Conservation (phyloP, 1,140 invertebrate genomes). For the Pararge aegeria region DNA sequence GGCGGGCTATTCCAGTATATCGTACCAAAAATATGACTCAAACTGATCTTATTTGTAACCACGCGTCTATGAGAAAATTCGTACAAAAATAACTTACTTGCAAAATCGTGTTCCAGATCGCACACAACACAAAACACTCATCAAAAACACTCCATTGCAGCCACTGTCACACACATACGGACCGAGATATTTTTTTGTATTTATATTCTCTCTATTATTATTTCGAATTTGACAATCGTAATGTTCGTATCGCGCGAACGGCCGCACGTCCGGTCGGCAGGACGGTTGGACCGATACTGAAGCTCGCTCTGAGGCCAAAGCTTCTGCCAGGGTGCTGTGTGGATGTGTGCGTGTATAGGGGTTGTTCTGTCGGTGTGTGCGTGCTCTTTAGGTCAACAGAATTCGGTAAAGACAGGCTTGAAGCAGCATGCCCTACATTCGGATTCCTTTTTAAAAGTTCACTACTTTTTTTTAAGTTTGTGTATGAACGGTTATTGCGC, state of each 20-base stretch:
- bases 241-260: neutral
- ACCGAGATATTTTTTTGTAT: neutral
- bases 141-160: constrained; percentile 7
- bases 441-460: constrained; percentile 16
- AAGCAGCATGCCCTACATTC: constrained; percentile 45
- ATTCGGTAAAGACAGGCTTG: constrained; percentile 51
- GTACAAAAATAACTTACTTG: constrained; percentile 11
- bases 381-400: constrained; percentile 52
- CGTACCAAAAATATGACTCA: neutral
- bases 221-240: neutral
- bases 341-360: constrained; percentile 23
- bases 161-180: neutral
- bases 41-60: neutral
- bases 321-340: constrained; percentile 24
- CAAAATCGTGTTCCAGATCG: constrained; percentile 2
- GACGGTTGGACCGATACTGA: constrained; percentile 29
- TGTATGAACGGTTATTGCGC: constrained; percentile 2
- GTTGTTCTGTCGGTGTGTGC: constrained; percentile 31
- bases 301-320: constrained; percentile 11
- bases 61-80: neutral
- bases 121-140: constrained; percentile 6
- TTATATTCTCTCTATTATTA: neutral
- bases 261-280: constrained; percentile 19
- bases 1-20: neutral
- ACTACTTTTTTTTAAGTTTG: constrained; percentile 27